These are phyloP conservation scores for Pseudochirops corinnae DNA, from an alignment of 2,797 vertebrate species.

Conservation along the genomic window DNA sequence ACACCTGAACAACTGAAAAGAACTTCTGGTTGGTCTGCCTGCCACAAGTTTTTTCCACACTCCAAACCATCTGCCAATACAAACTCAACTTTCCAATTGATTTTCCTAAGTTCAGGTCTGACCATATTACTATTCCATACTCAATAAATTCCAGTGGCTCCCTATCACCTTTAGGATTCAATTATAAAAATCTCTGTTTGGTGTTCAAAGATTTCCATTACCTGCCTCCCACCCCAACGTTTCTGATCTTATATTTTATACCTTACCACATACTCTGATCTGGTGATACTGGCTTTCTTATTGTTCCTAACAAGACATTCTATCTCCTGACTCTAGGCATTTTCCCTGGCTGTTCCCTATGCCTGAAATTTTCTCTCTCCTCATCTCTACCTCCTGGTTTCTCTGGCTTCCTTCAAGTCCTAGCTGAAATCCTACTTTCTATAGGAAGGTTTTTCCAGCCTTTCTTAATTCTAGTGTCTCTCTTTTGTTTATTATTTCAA, in stretches of 20 bases:
- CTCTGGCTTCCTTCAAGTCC: neutral
- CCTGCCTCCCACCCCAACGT: neutral
- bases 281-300: neutral
- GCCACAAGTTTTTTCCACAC: neutral
- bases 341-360: neutral
- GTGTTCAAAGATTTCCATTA: neutral
- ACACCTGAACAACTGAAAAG: neutral
- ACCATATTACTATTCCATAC: neutral
- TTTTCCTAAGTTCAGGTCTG: neutral
- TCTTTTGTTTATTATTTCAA: neutral
- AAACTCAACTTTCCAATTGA: neutral
- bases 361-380: neutral
- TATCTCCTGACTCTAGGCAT: neutral
- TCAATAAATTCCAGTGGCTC: neutral
- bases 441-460: neutral
- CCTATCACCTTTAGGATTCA: neutral
- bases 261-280: neutral
- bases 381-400: neutral
- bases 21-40: neutral
- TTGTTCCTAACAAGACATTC: neutral
- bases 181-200: neutral
- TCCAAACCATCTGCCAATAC: neutral
- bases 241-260: neutral
- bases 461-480: neutral
- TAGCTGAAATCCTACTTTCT: neutral